Evolutionary conservation across 2,113 vertebrate genomes (phyloP).

Genomic region (Syngnathus typhle): DNA sequence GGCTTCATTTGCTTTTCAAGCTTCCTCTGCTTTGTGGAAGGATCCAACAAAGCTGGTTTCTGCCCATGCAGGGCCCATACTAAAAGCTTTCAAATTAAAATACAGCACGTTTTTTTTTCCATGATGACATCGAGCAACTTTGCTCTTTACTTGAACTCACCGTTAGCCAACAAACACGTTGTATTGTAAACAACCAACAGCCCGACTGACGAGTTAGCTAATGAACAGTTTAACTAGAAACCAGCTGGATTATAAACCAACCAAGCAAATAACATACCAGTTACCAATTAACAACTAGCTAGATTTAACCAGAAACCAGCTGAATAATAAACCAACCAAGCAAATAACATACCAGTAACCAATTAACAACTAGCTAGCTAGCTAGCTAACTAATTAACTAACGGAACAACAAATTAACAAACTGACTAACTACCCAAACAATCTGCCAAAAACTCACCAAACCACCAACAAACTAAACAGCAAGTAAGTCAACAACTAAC

Average conservation of each 20-base stretch:
- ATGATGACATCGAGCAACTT: background rate
- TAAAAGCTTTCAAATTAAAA: background rate
- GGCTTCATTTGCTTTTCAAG: conserved; percentile 64
- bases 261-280: background rate
- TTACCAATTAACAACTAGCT: no score
- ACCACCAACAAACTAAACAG: background rate
- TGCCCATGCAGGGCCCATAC: background rate
- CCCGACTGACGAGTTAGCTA: background rate
- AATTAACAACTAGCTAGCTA: background rate
- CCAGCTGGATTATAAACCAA: background rate
- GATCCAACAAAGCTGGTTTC: conserved; percentile 32
- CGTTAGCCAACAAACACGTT: background rate
- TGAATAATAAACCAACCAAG: background rate
- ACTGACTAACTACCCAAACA: background rate
- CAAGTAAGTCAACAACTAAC: background rate
- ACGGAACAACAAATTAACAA: background rate
- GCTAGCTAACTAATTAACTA: background rate
- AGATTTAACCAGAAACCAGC: no score
- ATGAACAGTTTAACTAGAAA: background rate
- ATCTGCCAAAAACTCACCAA: no score
- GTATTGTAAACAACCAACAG: background rate
- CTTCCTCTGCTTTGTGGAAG: conserved; percentile 57
- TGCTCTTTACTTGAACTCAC: background rate
- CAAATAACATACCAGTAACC: background rate
- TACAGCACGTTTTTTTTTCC: background rate